Evolutionary conservation across 2,113 vertebrate species (phyloP).

Genomic region (Neodon shergylaensis): DNA sequence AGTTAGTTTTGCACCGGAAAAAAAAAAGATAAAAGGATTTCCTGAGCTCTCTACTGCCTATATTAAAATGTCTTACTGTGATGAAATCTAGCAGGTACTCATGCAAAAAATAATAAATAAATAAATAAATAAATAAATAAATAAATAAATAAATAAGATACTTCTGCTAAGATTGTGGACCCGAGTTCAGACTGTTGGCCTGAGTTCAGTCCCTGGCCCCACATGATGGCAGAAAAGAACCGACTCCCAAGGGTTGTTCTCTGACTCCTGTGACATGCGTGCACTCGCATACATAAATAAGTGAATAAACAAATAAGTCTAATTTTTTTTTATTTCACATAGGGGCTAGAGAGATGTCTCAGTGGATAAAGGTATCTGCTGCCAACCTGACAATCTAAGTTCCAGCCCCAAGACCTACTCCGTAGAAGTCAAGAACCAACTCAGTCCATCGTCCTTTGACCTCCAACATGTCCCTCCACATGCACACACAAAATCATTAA

Average conservation of each 20-base stretch:
- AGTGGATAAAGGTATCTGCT: not conserved
- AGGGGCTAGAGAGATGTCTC: not conserved
- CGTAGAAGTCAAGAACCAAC: not conserved
- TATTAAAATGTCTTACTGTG: not conserved
- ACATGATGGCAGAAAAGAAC: not conserved
- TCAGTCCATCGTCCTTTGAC: not conserved
- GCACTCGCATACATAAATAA: not conserved
- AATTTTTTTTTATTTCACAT: not conserved
- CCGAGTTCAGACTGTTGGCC: not conserved
- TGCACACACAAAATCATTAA: not conserved
- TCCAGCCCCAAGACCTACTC: not conserved
- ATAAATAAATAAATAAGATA: not conserved
- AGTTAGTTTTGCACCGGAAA: not conserved
- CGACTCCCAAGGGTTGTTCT: not conserved
- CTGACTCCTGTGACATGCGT: not conserved
- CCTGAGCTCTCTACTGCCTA: not conserved
- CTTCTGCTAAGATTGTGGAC: too few relatives aligned
- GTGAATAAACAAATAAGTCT: not conserved
- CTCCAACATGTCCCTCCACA: not conserved
- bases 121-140: not conserved
- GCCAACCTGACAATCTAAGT: not conserved
- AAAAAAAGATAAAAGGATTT: not conserved
- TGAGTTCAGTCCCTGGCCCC: not conserved
- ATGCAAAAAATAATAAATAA: not conserved
- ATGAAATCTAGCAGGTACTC: not conserved